These are phyloP conservation scores for Idaea straminata DNA, from an alignment of 2,888 invertebrate genomes.

Conservation along the genomic window DNA sequence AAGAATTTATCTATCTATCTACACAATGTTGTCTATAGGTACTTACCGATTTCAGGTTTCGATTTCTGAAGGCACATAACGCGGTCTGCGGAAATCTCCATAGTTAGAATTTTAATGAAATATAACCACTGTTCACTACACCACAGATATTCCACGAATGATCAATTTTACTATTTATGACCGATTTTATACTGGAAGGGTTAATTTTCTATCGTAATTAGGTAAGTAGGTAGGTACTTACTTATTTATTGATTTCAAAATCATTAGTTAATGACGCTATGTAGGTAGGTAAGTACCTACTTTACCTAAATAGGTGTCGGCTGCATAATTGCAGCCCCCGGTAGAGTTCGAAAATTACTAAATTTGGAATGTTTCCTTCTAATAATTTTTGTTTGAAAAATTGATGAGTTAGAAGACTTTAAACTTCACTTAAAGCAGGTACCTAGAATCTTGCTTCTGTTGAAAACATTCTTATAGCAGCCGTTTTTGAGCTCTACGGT, in stretches of 20 bases:
- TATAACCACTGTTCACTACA: slow-evolving; percentile 4
- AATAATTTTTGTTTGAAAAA: too few relatives aligned
- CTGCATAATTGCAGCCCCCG: too few relatives aligned
- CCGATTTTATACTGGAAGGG: not conserved
- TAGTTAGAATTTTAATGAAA: not conserved
- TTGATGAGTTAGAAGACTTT: too few relatives aligned
- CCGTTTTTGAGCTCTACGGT: too few relatives aligned
- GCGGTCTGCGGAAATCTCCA: not conserved
- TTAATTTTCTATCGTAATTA: not conserved
- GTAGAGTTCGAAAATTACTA: too few relatives aligned
- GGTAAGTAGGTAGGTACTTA: too few relatives aligned
- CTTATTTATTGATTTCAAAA: not conserved
- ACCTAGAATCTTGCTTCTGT: too few relatives aligned
- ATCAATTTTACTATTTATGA: not conserved
- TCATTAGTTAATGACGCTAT: not conserved
- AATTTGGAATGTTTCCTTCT: too few relatives aligned
- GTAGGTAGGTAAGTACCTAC: not conserved
- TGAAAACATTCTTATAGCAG: too few relatives aligned
- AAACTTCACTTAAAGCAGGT: too few relatives aligned
- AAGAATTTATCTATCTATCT: too few relatives aligned
- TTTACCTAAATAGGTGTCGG: not conserved
- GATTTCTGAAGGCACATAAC: not conserved
- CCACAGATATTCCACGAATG: not conserved
- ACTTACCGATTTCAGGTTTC: slow-evolving; percentile 11
- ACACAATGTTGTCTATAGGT: not conserved